Evolutionary conservation across 2,888 invertebrate species (phyloP).

Genomic region (Anodontia alba): DNA sequence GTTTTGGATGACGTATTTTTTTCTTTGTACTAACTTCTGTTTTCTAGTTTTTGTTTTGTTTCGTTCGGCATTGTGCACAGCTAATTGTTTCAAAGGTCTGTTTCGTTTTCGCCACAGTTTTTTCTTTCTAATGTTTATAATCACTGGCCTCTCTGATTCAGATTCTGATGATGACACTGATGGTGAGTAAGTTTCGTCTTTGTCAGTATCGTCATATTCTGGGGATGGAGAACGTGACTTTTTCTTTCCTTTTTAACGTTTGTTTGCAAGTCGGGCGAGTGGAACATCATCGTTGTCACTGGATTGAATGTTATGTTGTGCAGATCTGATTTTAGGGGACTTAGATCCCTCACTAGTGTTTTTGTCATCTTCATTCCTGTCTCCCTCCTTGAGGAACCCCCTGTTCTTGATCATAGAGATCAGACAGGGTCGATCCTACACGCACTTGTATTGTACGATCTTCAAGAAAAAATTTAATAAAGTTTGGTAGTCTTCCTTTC

Average conservation of each 20-base stretch:
- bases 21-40: neutral
- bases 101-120: neutral
- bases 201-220: slow-evolving; percentile 4
- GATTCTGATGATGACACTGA: neutral
- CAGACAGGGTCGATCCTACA: too few species aligned
- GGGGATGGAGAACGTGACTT: neutral
- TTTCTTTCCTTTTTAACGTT: neutral
- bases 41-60: neutral
- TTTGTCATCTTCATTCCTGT: neutral
- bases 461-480: too few species aligned
- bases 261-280: neutral
- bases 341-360: neutral
- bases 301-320: neutral
- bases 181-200: neutral
- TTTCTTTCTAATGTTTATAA: neutral
- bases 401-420: too few species aligned
- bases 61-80: neutral
- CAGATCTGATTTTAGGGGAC: too few species aligned
- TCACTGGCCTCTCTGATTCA: neutral
- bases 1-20: neutral
- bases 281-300: neutral
- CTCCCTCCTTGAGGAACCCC: too few species aligned
- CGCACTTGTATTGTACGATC: too few species aligned
- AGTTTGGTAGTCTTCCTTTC: too few species aligned
- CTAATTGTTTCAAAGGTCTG: neutral